Evolutionary conservation across 2,888 invertebrate species (phyloP).

Genomic region (Conops quadrifasciatus): DNA sequence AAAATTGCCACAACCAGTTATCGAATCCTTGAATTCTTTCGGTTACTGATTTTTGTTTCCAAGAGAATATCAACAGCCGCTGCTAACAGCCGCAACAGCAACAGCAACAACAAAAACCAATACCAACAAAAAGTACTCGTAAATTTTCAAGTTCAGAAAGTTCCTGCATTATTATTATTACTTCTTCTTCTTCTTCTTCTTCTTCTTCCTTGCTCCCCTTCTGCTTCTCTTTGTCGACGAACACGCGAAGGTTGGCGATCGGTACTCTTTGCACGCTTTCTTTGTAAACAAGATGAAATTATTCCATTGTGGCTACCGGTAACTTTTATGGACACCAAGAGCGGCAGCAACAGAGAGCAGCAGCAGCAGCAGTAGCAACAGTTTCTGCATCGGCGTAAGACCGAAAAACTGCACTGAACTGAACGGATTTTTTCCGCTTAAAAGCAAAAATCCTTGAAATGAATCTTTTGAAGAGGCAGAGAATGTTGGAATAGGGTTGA

Average conservation of each 20-base stretch:
- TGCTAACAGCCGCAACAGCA: too few relatives aligned
- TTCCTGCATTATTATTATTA: too few relatives aligned
- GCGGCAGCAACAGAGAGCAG: neutral
- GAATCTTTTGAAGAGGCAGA: too few relatives aligned
- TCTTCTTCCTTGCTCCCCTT: neutral
- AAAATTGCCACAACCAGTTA: constrained; percentile 22
- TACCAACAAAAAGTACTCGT: too few relatives aligned
- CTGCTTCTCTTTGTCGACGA: neutral
- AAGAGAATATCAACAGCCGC: too few relatives aligned
- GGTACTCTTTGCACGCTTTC: constrained; percentile 20
- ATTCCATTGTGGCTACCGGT: neutral
- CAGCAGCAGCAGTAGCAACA: neutral
- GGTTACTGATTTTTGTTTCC: neutral
- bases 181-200: constrained; percentile 20
- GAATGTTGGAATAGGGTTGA: too few relatives aligned
- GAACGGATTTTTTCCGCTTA: too few relatives aligned
- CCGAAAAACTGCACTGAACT: neutral
- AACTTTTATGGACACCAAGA: neutral
- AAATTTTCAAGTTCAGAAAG: too few relatives aligned
- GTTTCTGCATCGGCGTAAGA: neutral
- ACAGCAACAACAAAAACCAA: neutral
- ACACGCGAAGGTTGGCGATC: neutral
- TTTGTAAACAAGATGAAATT: constrained; percentile 2
- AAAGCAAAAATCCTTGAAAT: too few relatives aligned
- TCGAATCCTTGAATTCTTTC: constrained; percentile 13